Conservation (phyloP, 1,140 invertebrate species). For the Drosophila serrata region DNA sequence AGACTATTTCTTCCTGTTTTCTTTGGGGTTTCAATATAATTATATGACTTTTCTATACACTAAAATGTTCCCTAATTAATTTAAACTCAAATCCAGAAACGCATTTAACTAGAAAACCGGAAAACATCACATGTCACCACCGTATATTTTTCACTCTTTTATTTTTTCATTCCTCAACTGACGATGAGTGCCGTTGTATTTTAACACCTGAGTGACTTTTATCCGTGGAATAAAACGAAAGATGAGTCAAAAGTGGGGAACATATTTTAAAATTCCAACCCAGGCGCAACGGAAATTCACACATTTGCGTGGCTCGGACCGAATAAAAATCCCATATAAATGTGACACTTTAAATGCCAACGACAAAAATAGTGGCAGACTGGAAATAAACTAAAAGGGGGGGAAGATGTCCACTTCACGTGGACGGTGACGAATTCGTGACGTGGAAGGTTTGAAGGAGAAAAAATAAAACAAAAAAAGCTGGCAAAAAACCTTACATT, state of each 20-base stretch:
- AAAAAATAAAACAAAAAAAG: slow-evolving; percentile 67
- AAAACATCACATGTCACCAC: slow-evolving; percentile 18
- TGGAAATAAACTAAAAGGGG: neutral
- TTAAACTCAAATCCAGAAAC: too few relatives aligned
- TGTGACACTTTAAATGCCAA: slow-evolving; percentile 83
- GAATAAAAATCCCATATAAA: slow-evolving; percentile 81
- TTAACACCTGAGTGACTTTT: slow-evolving; percentile 78
- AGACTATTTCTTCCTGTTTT: neutral
- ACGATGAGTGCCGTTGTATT: slow-evolving; percentile 62
- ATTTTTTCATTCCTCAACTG: slow-evolving; percentile 9
- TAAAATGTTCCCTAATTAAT: neutral
- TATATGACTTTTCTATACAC: too few relatives aligned
- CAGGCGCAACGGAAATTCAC: slow-evolving; percentile 62
- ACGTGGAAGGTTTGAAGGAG: slow-evolving; percentile 47
- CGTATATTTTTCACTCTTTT: slow-evolving; percentile 1
- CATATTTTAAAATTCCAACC: slow-evolving; percentile 63
- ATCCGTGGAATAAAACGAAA: slow-evolving; percentile 37
- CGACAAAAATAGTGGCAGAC: slow-evolving; percentile 73
- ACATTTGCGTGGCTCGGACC: slow-evolving; percentile 61
- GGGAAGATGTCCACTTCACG: slow-evolving; percentile 48
- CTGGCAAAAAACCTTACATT: slow-evolving; percentile 76
- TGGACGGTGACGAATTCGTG: slow-evolving; percentile 76
- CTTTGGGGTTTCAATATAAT: neutral
- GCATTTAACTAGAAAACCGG: neutral
- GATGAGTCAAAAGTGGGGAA: slow-evolving; percentile 19